phyloP scores from a whole-genome alignment of 2,113 vertebrate species.

The Myxocyprinus asiaticus region DNA sequence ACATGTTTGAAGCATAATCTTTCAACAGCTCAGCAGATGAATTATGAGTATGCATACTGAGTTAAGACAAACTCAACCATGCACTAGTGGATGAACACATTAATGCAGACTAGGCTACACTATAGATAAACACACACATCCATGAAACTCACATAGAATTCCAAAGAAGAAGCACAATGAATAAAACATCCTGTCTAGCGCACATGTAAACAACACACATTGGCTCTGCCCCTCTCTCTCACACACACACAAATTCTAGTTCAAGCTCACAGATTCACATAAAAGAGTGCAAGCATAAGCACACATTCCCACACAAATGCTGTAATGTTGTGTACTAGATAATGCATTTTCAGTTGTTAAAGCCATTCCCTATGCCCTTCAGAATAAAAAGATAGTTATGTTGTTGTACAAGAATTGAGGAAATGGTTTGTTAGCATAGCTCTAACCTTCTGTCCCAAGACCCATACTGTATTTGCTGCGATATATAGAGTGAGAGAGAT shows the following conservation, averaged over 20 bases:
- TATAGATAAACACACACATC: conserved; percentile 14
- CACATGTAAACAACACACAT: conserved; percentile 15
- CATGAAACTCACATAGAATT: conserved; percentile 35
- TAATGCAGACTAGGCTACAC: not conserved
- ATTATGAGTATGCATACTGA: conserved; percentile 5
- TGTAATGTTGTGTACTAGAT: conserved; percentile 10
- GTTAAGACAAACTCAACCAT: not conserved
- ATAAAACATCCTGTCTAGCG: conserved; percentile 35
- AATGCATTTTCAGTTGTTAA: conserved; percentile 12
- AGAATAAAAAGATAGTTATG: conserved; percentile 30
- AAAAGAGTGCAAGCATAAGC: conserved; percentile 18
- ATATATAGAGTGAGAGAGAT: not conserved
- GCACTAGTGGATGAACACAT: conserved; percentile 12
- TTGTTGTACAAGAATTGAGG: conserved; percentile 13
- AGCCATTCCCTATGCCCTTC: not conserved
- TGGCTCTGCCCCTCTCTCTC: not conserved
- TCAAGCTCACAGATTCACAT: conserved; percentile 21
- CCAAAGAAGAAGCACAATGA: conserved; percentile 45
- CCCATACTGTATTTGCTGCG: conserved; percentile 35
- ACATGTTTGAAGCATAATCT: conserved; percentile 67
- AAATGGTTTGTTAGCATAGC: conserved; percentile 49
- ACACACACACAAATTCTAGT: not conserved
- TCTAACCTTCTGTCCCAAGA: conserved; percentile 16
- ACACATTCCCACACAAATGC: conserved; percentile 13
- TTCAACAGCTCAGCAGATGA: not conserved